Percentiles rank a stretch among this genome's conserved stretches.
phyloP scores from a whole-genome alignment of 2,888 invertebrate genomes.

The Belgica antarctica region DNA sequence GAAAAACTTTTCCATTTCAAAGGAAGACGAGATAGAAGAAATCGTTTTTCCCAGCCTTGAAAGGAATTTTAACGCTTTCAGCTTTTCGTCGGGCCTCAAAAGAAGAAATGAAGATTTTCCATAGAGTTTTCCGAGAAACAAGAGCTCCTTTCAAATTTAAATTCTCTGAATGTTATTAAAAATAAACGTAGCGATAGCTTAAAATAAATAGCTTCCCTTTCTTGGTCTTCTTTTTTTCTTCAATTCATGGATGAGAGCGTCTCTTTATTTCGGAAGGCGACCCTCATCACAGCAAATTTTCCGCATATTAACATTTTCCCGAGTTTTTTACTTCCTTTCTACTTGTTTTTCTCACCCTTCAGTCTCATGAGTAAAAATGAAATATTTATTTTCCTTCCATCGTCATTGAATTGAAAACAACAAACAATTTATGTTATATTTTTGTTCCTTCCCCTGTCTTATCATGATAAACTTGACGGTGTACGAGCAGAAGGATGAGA shows the following conservation, averaged over 20 bases:
- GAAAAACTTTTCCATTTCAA: background rate
- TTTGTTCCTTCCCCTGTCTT: conserved; percentile 16
- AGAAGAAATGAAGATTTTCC: background rate
- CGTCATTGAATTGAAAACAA: conserved; percentile 22
- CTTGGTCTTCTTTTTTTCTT: conserved; percentile 24
- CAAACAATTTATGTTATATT: conserved; percentile 38
- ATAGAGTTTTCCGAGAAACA: background rate
- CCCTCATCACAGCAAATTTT: conserved; percentile 43
- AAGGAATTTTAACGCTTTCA: background rate
- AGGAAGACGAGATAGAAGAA: background rate
- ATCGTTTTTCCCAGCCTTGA: background rate
- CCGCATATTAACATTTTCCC: conserved; percentile 43
- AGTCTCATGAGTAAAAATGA: conserved; percentile 17
- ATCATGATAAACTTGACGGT: background rate
- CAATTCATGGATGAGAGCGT: conserved; percentile 22
- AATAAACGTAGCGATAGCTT: conserved; percentile 26
- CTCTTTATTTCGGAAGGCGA: conserved; percentile 12
- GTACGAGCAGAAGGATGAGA: too few species aligned
- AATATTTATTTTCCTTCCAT: conserved; percentile 4
- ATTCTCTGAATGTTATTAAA: conserved; percentile 27
- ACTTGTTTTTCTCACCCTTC: background rate
- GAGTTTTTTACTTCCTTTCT: conserved; percentile 3
- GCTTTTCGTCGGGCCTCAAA: too few species aligned
- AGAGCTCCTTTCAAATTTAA: conserved; percentile 26
- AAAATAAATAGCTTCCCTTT: conserved; percentile 25